Evolutionary conservation across 2,888 invertebrate species (phyloP), one percentile per base, ranked within the genome.

Genomic region (Corbicula japonica): DNA sequence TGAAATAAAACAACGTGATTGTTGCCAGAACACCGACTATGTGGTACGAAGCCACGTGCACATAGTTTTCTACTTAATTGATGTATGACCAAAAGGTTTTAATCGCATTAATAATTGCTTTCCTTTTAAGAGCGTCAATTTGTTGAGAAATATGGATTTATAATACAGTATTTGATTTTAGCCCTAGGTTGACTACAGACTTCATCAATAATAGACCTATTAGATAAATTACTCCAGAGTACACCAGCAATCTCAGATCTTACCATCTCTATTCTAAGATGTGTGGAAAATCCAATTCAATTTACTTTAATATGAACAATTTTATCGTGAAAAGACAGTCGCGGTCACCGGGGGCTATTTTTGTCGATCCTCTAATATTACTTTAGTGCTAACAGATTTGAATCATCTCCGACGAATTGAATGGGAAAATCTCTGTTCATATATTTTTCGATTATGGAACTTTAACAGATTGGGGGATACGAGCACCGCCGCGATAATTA

Each of bases 301-400:
- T 78, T 74, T 74, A 58, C 73, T 50, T 54, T 70, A 74, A 74
- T 78, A 74, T 48, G 74, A 60, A 65, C 61, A 60, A 74, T 74
- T 79, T 74, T 52, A 79, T 70, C 74, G 74, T 65, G 65, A 70
- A 70, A 60, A 70, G 74, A 65, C 74, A 70, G 65, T 34, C 46
- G 26, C 35, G 41, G 28, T 56, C 21, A 26, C 78, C 66, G 2
- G 50, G 4, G 79, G 79, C 79, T 79, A 73, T 79, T 74, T 79
- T 79, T 74, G 44, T 52, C 58, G 70, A 74, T 74, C 75, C 70
- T 46, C 70, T 74, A 66, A 79, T 74, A 79, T 79, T 66, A 41
- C 79, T 74, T 70, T 48, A 70, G 44, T 52, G 71, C 58, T 65
- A 74, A 60, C 70, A 58, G 56, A 58, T 65, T 52, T 58, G 46